Conservation (phyloP, 2,797 vertebrate species). For the Hephaestus fuliginosus region DNA sequence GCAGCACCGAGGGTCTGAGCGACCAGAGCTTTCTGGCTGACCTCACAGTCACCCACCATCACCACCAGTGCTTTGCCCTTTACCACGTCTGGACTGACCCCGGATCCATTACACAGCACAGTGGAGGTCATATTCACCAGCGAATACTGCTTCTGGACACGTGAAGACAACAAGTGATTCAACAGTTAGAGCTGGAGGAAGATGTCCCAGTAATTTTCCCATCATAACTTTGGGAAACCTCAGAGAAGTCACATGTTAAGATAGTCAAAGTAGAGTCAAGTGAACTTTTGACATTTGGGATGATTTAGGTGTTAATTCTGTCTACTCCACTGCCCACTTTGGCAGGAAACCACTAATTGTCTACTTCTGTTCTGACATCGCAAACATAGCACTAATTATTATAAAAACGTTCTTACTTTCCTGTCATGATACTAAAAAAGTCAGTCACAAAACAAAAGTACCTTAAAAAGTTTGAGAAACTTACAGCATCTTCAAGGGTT, state of each 20-base stretch:
- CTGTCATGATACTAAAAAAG: not conserved
- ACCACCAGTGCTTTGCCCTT: slow-evolving; percentile 90
- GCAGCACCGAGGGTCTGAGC: slow-evolving; percentile 88
- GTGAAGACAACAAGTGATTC: not conserved
- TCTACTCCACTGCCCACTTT: not conserved
- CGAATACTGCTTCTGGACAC: slow-evolving; percentile 78
- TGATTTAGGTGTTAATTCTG: not conserved
- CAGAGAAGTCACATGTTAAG: not conserved
- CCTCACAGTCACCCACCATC: slow-evolving; percentile 87
- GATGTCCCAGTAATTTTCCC: not conserved
- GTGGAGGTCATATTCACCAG: slow-evolving; percentile 88
- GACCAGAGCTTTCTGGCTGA: slow-evolving; percentile 88
- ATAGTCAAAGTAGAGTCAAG: not conserved
- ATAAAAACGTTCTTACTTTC: not conserved
- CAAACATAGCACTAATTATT: not conserved
- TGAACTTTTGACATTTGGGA: not conserved
- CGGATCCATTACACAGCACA: slow-evolving; percentile 86
- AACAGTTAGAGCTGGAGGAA: not conserved
- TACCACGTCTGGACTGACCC: slow-evolving; percentile 71
- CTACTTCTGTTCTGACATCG: not conserved
- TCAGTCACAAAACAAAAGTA: not conserved
- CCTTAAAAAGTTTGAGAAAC: slow-evolving; percentile 54
- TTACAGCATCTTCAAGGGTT: slow-evolving; percentile 88
- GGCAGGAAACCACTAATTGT: not conserved
- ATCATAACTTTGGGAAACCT: not conserved